Percentiles rank a stretch among this genome's conserved stretches.
phyloP scores from a whole-genome alignment of 1,140 invertebrate species.

The Calephelis virginiensis region DNA sequence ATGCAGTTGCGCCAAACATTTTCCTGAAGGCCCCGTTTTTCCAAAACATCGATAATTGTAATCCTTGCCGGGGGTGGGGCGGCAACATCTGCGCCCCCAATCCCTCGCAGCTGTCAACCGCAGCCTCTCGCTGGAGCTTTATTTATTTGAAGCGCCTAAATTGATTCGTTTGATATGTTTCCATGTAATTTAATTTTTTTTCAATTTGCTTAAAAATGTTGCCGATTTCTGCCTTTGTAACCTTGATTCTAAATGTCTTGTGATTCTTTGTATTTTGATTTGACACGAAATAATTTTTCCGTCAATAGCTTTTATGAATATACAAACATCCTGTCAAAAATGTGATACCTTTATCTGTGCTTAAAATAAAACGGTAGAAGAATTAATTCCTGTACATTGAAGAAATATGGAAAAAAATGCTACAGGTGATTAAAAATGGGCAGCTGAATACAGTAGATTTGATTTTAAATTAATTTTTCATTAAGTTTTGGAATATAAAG shows the following conservation, averaged over 20 bases:
- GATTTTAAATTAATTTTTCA: too few species aligned
- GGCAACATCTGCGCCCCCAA: constrained; percentile 35
- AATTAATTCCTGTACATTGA: too few species aligned
- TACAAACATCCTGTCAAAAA: too few species aligned
- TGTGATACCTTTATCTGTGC: too few species aligned
- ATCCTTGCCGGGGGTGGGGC: constrained; percentile 18
- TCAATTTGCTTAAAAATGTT: background rate
- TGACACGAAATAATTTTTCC: background rate
- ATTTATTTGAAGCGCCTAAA: constrained; percentile 40
- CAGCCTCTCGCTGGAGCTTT: constrained; percentile 31
- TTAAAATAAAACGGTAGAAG: too few species aligned
- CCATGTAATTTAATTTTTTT: constrained; percentile 20
- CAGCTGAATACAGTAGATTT: too few species aligned
- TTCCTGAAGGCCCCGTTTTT: constrained; percentile 19
- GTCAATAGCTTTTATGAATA: too few species aligned
- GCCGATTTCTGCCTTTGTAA: constrained; percentile 2
- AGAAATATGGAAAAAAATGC: too few species aligned
- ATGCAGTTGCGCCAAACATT: constrained; percentile 24
- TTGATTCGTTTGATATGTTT: constrained; percentile 38
- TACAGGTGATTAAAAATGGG: too few species aligned
- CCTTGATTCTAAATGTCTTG: constrained; percentile 1
- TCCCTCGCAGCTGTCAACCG: constrained; percentile 38
- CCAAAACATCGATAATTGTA: constrained; percentile 25
- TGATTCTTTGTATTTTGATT: background rate
- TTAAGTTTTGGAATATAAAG: too few species aligned